These are phyloP conservation scores for Porites cylindrica DNA, from an alignment of 92 coral and sea anemone species.

Conservation along the genomic window DNA sequence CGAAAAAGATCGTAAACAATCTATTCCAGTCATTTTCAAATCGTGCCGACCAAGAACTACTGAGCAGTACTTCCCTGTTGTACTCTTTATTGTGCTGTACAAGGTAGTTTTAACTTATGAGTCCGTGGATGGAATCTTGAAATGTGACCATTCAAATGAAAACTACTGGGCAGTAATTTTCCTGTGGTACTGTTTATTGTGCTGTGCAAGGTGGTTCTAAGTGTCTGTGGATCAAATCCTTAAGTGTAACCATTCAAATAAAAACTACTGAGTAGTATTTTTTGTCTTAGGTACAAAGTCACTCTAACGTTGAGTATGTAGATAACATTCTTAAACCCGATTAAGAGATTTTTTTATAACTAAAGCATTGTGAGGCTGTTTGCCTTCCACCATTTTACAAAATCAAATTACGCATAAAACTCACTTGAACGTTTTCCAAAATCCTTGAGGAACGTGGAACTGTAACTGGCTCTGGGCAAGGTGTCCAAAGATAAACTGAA, in stretches of 20 bases:
- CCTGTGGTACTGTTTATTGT: too few relatives aligned
- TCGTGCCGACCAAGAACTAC: background rate
- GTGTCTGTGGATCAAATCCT: too few relatives aligned
- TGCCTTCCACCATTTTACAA: background rate
- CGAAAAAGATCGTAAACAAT: background rate
- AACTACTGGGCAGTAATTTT: too few relatives aligned
- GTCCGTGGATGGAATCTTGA: background rate
- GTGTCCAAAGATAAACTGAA: slow-evolving; percentile 98
- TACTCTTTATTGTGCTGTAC: background rate
- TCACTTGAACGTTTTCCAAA: slow-evolving; percentile 99
- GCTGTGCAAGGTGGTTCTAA: too few relatives aligned
- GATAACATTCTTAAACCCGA: background rate
- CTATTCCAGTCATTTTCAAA: too few relatives aligned
- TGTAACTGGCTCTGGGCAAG: slow-evolving; percentile 97
- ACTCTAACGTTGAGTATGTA: too few relatives aligned
- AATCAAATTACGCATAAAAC: slow-evolving; percentile 16
- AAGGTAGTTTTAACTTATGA: background rate
- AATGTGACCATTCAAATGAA: too few relatives aligned
- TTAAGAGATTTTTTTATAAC: too few relatives aligned
- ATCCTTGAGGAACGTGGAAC: slow-evolving; percentile 97
- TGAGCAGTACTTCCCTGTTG: background rate
- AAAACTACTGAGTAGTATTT: too few relatives aligned
- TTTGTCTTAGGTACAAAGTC: too few relatives aligned
- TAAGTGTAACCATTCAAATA: too few relatives aligned
- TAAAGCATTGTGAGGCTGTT: too few relatives aligned